phyloP scores from a whole-genome alignment of 2,888 invertebrate species.

The Villa cingulata region DNA sequence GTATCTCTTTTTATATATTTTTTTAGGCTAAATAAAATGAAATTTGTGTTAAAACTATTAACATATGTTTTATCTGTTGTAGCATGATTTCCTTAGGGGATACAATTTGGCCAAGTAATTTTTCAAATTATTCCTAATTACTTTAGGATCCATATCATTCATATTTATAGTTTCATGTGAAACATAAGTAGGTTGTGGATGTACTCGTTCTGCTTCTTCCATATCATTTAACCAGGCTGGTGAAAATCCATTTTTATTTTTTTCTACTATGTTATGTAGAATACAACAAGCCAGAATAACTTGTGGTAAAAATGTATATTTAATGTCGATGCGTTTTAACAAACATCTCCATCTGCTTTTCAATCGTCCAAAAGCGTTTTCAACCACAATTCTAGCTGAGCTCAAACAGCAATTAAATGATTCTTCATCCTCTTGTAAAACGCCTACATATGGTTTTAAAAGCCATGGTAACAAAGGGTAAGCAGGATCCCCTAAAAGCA shows the following conservation, averaged over 20 bases:
- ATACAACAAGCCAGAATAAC: conserved; percentile 8
- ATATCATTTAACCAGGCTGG: not conserved
- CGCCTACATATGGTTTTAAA: conserved; percentile 7
- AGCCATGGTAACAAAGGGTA: conserved; percentile 8
- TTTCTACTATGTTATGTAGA: conserved; percentile 11
- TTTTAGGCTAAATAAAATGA: too few species aligned
- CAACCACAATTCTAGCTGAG: conserved; percentile 8
- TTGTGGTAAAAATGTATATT: conserved; percentile 3
- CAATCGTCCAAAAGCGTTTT: conserved; percentile 11
- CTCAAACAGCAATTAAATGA: conserved; percentile 9
- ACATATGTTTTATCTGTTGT: too few species aligned
- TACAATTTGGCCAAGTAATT: too few species aligned
- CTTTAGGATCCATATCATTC: too few species aligned
- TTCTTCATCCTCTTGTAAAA: conserved; percentile 5
- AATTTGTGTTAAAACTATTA: too few species aligned
- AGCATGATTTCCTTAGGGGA: too few species aligned
- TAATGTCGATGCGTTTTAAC: conserved; percentile 7
- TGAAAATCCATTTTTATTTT: conserved; percentile 5
- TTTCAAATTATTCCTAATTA: too few species aligned
- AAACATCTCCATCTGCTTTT: conserved; percentile 10
- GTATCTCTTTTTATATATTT: too few species aligned
- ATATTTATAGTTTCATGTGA: conserved; percentile 20
- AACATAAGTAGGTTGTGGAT: too few species aligned
- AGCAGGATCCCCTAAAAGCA: conserved; percentile 8
- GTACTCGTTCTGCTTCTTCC: not conserved